phyloP scores from a whole-genome alignment of 2,797 vertebrate genomes.

The Podarcis siculus region DNA sequence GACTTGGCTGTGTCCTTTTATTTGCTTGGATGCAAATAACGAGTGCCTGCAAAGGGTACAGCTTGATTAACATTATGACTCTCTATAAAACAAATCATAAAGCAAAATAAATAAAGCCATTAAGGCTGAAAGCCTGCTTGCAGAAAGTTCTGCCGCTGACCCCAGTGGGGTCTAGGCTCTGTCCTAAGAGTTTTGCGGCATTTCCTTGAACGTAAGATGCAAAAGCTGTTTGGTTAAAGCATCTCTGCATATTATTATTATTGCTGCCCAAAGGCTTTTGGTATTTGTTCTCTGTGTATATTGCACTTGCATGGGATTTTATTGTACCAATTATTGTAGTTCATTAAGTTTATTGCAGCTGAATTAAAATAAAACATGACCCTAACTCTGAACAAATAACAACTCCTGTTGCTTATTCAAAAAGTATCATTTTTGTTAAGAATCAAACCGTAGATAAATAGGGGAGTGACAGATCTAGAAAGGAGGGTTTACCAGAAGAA shows the following conservation, averaged over 20 bases:
- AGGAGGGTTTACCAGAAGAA: slow-evolving; percentile 28
- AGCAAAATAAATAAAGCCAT: slow-evolving; percentile 33
- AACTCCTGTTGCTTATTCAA: slow-evolving; percentile 51
- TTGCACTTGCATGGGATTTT: slow-evolving; percentile 49
- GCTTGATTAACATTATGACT: slow-evolving; percentile 15
- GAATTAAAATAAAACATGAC: slow-evolving; percentile 67
- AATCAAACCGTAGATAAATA: slow-evolving; percentile 9
- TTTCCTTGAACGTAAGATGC: slow-evolving; percentile 29
- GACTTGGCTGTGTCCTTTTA: background rate
- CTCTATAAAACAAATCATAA: slow-evolving; percentile 22
- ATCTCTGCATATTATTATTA: slow-evolving; percentile 42
- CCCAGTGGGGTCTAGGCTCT: background rate
- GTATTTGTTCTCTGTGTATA: slow-evolving; percentile 28
- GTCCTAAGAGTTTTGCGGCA: background rate
- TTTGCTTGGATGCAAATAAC: slow-evolving; percentile 21
- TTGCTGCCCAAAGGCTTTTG: slow-evolving; percentile 46
- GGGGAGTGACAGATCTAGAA: slow-evolving; percentile 16
- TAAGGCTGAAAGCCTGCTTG: slow-evolving; percentile 29
- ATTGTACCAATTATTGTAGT: slow-evolving; percentile 67
- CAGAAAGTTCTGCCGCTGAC: slow-evolving; percentile 3
- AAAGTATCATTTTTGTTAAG: slow-evolving; percentile 38
- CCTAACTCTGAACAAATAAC: slow-evolving; percentile 68
- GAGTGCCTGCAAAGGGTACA: slow-evolving; percentile 8
- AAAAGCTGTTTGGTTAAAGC: slow-evolving; percentile 39
- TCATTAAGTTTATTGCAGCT: slow-evolving; percentile 70